phyloP scores from a whole-genome alignment of 2,888 invertebrate genomes.

The Sialis fuliginosa region DNA sequence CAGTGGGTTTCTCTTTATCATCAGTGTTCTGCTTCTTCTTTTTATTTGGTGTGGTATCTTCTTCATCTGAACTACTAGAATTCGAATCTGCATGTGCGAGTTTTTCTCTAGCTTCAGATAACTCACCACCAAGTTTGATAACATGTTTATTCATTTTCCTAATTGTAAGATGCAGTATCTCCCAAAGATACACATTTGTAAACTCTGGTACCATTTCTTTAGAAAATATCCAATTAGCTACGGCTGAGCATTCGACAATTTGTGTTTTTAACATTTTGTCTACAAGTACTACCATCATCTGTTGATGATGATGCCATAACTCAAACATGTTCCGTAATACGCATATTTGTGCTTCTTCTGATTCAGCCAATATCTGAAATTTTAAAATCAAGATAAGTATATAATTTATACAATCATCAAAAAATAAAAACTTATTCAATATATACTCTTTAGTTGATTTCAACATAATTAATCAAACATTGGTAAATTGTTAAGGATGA shows the following conservation, averaged over 20 bases:
- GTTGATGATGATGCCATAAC: conserved; percentile 90
- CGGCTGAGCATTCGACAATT: conserved; percentile 90
- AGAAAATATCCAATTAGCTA: conserved; percentile 96
- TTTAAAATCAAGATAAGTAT: conserved; percentile 1
- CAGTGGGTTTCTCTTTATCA: conserved; percentile 43
- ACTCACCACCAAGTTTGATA: conserved; percentile 60
- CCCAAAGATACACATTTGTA: conserved; percentile 91
- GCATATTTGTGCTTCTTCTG: conserved; percentile 90
- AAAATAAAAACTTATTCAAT: no score
- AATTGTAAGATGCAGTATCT: conserved; percentile 86
- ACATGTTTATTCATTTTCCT: conserved; percentile 95
- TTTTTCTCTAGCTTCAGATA: conserved; percentile 73
- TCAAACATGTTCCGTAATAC: conserved; percentile 83
- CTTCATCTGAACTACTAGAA: conserved; percentile 58
- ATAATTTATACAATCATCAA: neutral
- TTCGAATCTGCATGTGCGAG: conserved; percentile 67
- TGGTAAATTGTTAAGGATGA: no score
- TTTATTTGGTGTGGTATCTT: conserved; percentile 31
- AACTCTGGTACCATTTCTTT: conserved; percentile 84
- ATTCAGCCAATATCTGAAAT: conserved; percentile 67
- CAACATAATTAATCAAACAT: no score
- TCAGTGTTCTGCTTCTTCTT: conserved; percentile 19
- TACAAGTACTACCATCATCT: conserved; percentile 91
- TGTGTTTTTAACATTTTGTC: conserved; percentile 97
- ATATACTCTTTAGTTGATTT: no score